phyloP scores from a whole-genome alignment of 2,888 invertebrate genomes.

The Mongoloraphidia duomilia region DNA sequence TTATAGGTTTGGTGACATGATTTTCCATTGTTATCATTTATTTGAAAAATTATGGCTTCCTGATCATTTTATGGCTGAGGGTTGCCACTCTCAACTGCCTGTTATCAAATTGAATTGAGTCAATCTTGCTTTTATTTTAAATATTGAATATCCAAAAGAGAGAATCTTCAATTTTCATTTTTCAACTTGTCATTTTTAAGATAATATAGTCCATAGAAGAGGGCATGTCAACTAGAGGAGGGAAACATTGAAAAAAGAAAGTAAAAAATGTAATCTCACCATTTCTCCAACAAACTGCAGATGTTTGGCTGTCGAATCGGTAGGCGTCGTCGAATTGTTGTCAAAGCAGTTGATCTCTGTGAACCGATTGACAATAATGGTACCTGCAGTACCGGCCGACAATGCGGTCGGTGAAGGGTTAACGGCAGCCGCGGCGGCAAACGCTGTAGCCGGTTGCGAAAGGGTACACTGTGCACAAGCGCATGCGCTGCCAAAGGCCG shows the following conservation, averaged over 20 bases:
- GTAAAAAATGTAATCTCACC: conserved; percentile 2
- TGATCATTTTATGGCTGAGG: too few relatives aligned
- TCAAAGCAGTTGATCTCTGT: conserved; percentile 34
- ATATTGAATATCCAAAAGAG: too few relatives aligned
- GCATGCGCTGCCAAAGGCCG: conserved; percentile 17
- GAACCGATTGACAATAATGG: conserved; percentile 31
- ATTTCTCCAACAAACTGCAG: conserved; percentile 6
- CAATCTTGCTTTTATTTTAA: too few relatives aligned
- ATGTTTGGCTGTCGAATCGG: background rate
- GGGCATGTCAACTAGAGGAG: background rate
- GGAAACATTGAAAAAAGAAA: background rate
- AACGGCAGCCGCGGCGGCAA: background rate
- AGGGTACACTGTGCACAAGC: background rate
- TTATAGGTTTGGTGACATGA: too few relatives aligned
- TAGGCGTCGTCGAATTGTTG: conserved; percentile 15
- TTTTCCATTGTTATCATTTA: too few relatives aligned
- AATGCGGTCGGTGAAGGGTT: background rate
- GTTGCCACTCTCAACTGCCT: too few relatives aligned
- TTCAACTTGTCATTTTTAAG: background rate
- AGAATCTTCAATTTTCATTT: background rate
- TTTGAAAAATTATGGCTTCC: too few relatives aligned
- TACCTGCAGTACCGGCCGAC: conserved; percentile 17
- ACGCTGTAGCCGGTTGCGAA: background rate
- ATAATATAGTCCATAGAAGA: background rate
- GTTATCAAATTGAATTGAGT: too few relatives aligned